These are phyloP conservation scores for Drosophila lacertosa DNA, from an alignment of 1,140 invertebrate species.

Conservation along the genomic window DNA sequence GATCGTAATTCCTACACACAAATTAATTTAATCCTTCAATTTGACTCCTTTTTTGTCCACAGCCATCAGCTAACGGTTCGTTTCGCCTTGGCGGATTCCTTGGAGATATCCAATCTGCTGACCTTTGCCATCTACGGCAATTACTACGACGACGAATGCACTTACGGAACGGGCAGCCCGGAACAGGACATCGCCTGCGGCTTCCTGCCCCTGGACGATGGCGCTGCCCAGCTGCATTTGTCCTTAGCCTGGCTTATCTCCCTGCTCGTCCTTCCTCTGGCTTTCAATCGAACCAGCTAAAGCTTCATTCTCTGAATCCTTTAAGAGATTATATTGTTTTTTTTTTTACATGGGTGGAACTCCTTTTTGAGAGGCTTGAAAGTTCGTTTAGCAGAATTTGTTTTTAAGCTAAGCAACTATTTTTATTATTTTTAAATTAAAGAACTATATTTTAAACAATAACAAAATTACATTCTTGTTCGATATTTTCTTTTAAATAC, in stretches of 20 bases:
- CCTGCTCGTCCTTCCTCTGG: background rate
- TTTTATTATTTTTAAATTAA: no score
- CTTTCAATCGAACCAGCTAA: background rate
- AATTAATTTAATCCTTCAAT: no score
- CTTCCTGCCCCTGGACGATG: background rate
- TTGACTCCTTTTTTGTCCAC: background rate
- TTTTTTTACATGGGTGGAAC: no score
- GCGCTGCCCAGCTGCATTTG: background rate
- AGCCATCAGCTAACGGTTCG: conserved; percentile 47
- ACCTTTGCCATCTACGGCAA: conserved; percentile 76
- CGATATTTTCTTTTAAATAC: no score
- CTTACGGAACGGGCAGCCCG: conserved; percentile 25
- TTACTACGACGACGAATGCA: conserved; percentile 65
- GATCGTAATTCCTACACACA: background rate
- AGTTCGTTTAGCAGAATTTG: no score
- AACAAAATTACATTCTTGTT: no score
- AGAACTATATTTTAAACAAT: no score
- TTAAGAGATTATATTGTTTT: no score
- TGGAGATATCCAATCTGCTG: conserved; percentile 50
- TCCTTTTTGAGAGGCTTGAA: no score
- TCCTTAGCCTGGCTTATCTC: background rate
- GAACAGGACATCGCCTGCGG: conserved; percentile 48
- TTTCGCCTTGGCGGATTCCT: conserved; percentile 23
- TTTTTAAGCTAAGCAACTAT: no score
- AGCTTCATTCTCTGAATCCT: no score